A percentile compares a stretch with the other conserved stretches of the same genome.
Conservation (phyloP, 2,113 vertebrate species). For the Planiliza haematocheilus region DNA sequence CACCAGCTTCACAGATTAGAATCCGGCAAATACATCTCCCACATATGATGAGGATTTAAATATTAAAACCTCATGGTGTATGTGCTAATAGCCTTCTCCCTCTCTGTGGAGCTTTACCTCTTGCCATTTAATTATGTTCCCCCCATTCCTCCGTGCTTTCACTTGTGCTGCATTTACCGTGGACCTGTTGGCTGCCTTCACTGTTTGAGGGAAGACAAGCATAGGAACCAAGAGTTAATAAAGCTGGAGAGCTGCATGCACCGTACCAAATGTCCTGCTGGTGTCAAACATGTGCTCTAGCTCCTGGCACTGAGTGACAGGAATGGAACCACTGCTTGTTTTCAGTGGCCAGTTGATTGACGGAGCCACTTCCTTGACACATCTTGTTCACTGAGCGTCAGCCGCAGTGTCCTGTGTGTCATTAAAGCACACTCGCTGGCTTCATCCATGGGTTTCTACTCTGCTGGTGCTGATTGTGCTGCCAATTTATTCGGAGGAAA, state of each 20-base stretch:
- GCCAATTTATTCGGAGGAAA: neutral
- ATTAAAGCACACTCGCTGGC: slow-evolving; percentile 15
- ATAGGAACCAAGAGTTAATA: slow-evolving; percentile 12
- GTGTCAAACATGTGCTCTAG: slow-evolving; percentile 17
- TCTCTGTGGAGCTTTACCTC: slow-evolving; percentile 20
- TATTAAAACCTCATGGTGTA: slow-evolving; percentile 7
- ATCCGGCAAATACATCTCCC: neutral
- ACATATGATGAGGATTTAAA: neutral
- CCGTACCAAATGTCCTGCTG: slow-evolving; percentile 19
- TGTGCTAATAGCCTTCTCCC: slow-evolving; percentile 20
- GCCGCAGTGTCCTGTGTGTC: neutral
- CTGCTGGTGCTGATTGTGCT: neutral
- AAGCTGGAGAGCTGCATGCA: neutral
- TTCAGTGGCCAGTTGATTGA: neutral
- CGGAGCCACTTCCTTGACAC: neutral
- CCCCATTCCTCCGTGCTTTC: slow-evolving; percentile 19
- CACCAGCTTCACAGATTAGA: too few species aligned
- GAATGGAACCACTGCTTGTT: slow-evolving; percentile 9
- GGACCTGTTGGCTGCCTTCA: slow-evolving; percentile 28
- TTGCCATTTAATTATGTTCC: slow-evolving; percentile 48
- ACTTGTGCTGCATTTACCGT: slow-evolving; percentile 22
- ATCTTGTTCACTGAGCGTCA: neutral
- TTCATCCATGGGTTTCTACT: neutral
- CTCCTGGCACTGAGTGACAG: neutral
- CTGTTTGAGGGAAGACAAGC: neutral